These are phyloP conservation scores for Neuroterus valhalla DNA, from an alignment of 1,140 invertebrate species.

Conservation along the genomic window DNA sequence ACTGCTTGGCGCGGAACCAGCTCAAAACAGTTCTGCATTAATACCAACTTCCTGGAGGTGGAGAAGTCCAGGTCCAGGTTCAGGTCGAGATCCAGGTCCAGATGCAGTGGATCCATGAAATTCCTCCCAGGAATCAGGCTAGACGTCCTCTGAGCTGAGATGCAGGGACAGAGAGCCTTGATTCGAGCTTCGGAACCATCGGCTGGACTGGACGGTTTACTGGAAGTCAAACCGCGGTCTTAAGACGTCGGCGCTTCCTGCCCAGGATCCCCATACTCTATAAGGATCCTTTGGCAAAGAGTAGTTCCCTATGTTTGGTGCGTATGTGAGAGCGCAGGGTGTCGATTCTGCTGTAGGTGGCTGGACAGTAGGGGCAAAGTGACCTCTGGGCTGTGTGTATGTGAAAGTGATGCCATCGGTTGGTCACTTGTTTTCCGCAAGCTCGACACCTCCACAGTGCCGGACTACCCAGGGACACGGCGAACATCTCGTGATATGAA, in stretches of 20 bases:
- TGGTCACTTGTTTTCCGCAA: slow-evolving; percentile 89
- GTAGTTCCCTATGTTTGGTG: slow-evolving; percentile 81
- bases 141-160: neutral
- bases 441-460: slow-evolving; percentile 85
- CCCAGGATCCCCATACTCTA: slow-evolving; percentile 65
- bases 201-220: slow-evolving; percentile 14
- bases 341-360: slow-evolving; percentile 90
- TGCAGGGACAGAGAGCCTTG: neutral
- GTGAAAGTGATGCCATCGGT: slow-evolving; percentile 91
- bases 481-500: slow-evolving; percentile 88
- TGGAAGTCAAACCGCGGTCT: slow-evolving; percentile 42
- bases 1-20: too few relatives aligned
- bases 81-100: neutral
- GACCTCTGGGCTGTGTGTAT: slow-evolving; percentile 86
- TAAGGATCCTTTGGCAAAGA: slow-evolving; percentile 69
- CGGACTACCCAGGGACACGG: slow-evolving; percentile 80
- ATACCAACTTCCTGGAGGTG: neutral
- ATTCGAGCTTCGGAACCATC: slow-evolving; percentile 6
- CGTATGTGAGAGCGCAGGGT: slow-evolving; percentile 85
- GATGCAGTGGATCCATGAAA: neutral
- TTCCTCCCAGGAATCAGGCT: neutral
- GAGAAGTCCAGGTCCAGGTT: neutral
- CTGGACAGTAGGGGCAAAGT: slow-evolving; percentile 87
- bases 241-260: slow-evolving; percentile 61
- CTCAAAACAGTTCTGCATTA: neutral